Evolutionary conservation across 2,113 vertebrate species (phyloP).

Genomic region (Mobula birostris): DNA sequence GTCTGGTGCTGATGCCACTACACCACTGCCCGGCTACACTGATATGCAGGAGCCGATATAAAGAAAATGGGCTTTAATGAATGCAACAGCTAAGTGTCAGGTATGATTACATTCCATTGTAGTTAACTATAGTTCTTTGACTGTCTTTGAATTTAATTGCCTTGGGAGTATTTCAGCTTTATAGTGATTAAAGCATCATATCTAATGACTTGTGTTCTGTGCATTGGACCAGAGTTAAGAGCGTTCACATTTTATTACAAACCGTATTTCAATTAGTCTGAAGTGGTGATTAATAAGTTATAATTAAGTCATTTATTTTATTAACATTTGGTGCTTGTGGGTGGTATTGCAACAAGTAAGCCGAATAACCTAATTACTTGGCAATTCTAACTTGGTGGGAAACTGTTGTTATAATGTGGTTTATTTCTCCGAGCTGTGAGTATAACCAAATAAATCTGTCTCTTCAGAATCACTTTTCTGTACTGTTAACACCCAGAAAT

Average conservation of each 20-base stretch:
- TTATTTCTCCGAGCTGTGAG: background rate
- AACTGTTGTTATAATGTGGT: background rate
- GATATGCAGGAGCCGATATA: too few relatives aligned
- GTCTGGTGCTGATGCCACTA: too few relatives aligned
- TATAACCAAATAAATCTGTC: background rate
- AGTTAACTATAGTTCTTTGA: background rate
- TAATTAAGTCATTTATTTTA: constrained; percentile 34
- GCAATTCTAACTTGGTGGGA: constrained; percentile 15
- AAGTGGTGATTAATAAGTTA: constrained; percentile 33
- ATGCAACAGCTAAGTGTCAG: background rate
- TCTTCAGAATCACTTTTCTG: background rate
- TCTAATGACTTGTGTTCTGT: constrained; percentile 22
- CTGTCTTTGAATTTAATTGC: background rate
- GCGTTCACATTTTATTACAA: constrained; percentile 21
- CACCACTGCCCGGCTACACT: too few relatives aligned
- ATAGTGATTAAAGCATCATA: constrained; percentile 28
- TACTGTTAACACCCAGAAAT: background rate
- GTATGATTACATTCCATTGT: background rate
- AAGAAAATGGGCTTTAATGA: background rate
- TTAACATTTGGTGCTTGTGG: constrained; percentile 18
- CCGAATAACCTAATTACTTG: constrained; percentile 25
- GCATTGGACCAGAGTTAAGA: constrained; percentile 29
- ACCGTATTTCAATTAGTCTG: constrained; percentile 23
- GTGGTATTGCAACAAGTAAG: constrained; percentile 1
- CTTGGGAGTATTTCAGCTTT: background rate